Evolutionary conservation across 64 coral and sea anemone genomes (phyloP).

Genomic region (Stichodactyla helianthus): DNA sequence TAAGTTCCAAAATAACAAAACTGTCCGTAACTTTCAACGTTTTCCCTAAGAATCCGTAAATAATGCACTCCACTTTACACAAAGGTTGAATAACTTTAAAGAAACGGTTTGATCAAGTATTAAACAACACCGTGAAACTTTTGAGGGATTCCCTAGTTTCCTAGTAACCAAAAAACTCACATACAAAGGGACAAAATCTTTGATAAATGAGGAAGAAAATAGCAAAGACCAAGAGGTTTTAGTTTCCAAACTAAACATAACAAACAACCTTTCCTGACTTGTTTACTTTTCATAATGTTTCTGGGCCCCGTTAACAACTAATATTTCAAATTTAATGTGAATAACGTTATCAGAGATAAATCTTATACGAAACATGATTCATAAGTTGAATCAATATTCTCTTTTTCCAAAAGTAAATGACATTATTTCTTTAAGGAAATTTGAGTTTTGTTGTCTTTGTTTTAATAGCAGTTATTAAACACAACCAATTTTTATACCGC

Average conservation of each 20-base stretch:
- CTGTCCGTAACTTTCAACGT: background rate
- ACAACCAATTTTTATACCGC: background rate
- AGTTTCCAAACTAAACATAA: slow-evolving; percentile 9
- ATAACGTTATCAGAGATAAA: slow-evolving; percentile 15
- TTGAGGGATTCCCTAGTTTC: background rate
- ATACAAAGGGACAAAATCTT: background rate
- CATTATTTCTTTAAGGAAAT: slow-evolving; percentile 15
- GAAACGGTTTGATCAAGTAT: background rate
- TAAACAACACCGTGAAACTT: background rate
- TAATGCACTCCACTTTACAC: background rate
- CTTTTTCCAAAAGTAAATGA: slow-evolving; percentile 12
- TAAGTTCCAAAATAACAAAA: background rate
- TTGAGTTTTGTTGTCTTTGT: slow-evolving; percentile 15
- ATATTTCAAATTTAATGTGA: slow-evolving; percentile 15
- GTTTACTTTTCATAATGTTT: slow-evolving; percentile 27
- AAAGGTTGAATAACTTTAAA: background rate
- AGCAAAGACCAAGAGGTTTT: background rate
- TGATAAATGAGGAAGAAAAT: background rate
- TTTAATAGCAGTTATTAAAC: slow-evolving; percentile 12
- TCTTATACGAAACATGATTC: background rate
- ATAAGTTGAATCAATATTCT: slow-evolving; percentile 12
- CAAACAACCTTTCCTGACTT: slow-evolving; percentile 8
- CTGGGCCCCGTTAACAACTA: slow-evolving; percentile 15
- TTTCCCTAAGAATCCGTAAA: background rate
- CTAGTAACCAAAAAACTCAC: background rate